phyloP scores from a whole-genome alignment of 1,140 invertebrate genomes.

The Dendrolimus punctatus region DNA sequence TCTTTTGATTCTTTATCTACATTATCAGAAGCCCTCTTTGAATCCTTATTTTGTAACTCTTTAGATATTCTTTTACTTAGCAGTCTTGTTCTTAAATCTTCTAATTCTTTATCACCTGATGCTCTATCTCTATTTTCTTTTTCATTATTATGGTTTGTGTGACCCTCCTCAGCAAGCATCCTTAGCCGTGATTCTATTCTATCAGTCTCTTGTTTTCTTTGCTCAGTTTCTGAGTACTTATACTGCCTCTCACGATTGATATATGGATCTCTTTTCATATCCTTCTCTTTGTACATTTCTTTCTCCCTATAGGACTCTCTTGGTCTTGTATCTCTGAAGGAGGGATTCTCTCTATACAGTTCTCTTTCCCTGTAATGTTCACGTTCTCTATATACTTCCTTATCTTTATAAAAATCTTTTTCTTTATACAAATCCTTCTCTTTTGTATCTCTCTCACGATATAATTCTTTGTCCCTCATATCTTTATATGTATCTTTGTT shows the following conservation, averaged over 20 bases:
- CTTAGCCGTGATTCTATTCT: conserved; percentile 61
- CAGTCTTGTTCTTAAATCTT: conserved; percentile 82
- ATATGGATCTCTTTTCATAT: conserved; percentile 41
- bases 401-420: conserved; percentile 58
- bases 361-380: conserved; percentile 61
- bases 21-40: conserved; percentile 59
- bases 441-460: conserved; percentile 54
- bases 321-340: conserved; percentile 55
- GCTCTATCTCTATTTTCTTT: conserved; percentile 73
- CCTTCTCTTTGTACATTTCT: conserved; percentile 54
- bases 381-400: conserved; percentile 56
- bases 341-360: conserved; percentile 52
- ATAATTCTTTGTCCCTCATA: conserved; percentile 61
- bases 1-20: conserved; percentile 48
- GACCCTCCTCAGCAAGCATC: conserved; percentile 55
- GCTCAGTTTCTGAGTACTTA: conserved; percentile 67
- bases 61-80: conserved; percentile 75
- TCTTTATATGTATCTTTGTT: conserved; percentile 44
- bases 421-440: conserved; percentile 57
- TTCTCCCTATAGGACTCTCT: conserved; percentile 67
- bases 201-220: conserved; percentile 58
- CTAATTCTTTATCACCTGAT: conserved; percentile 75
- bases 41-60: conserved; percentile 69
- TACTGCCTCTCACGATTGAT: conserved; percentile 60
- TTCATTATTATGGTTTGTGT: conserved; percentile 71